Evolutionary conservation across 2,113 vertebrate genomes (phyloP), one percentile per base, ranked within the genome.

Genomic region (Heterotilapia buettikoferi): DNA sequence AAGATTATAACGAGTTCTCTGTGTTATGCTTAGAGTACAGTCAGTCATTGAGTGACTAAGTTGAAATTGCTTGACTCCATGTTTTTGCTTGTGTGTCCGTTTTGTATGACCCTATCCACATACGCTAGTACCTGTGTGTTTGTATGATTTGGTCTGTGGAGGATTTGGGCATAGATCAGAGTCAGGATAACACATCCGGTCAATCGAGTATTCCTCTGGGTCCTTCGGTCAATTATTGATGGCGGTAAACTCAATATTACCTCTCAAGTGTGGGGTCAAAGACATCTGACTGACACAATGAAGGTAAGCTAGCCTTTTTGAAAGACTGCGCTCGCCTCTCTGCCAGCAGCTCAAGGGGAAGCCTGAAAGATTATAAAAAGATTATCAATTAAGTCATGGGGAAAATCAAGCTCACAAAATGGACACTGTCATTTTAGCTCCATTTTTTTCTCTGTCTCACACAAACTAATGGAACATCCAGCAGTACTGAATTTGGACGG

Each of bases 101-200:
- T 81, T 50, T 36, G 53, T 82, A n/a, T 82, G 31, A 45, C 11
- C 56, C 29, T 71, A 59, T 16, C 33, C n/a, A 50, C 26, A 33
- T 56, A 61, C 1, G 31, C 38, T 59, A 26, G 10, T 45, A 21
- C 18, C 43, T 61, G 50, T 36, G 47, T 80, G 78, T 43, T 33
- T 40, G 13, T 68, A 50, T 5, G 26, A 38, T 83, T 63, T 50
- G n/a, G 59, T 88, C 80, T 8, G 7, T 26, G 21, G 88, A 89
- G 85, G 88, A 92, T 88, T 88, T 91, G 57, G 45, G 66, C 82
- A 92, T 91, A 84, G 90, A 95, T 90, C 83, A 36, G 59, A 89
- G 29, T 12, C 83, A 73, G 86, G 52, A 88, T 80, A 85, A 82
- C 54, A n/a, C 61, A 87, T 92, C 83, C 53, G 61, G 91, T 90